Conservation (phyloP, 2,888 invertebrate genomes). For the Phlogophora meticulosa region DNA sequence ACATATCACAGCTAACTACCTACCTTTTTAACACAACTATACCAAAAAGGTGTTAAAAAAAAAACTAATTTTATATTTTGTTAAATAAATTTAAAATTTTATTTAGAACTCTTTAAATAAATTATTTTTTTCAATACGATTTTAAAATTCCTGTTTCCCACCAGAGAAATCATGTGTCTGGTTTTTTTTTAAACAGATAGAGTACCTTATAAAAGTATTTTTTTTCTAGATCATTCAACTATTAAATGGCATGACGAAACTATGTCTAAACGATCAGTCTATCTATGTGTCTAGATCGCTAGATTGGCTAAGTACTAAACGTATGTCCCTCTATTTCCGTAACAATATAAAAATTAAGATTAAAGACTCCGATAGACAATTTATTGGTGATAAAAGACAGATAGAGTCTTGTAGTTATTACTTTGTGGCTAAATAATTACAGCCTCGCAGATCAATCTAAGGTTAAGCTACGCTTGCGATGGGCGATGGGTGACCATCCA, state of each 20-base stretch:
- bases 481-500: no score
- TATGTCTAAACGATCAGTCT: conserved; percentile 6
- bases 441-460: no score
- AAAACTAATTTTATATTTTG: not conserved
- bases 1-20: conserved; percentile 65
- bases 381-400: not conserved
- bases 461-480: no score
- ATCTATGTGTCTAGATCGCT: conserved; percentile 27
- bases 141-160: not conserved
- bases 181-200: not conserved
- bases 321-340: conserved; percentile 36
- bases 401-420: no score
- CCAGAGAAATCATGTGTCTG: no score
- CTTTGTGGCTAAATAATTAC: no score
- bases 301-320: conserved; percentile 9
- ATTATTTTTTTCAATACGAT: not conserved
- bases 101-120: no score
- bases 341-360: conserved; percentile 40
- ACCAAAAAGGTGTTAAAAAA: conserved; percentile 1
- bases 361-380: not conserved
- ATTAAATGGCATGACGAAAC: conserved; percentile 8
- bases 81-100: not conserved
- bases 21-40: conserved; percentile 52
- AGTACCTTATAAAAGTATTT: not conserved
- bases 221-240: not conserved